phyloP scores from a whole-genome alignment of 2,113 vertebrate genomes.

The Nycticryphes semicollaris region DNA sequence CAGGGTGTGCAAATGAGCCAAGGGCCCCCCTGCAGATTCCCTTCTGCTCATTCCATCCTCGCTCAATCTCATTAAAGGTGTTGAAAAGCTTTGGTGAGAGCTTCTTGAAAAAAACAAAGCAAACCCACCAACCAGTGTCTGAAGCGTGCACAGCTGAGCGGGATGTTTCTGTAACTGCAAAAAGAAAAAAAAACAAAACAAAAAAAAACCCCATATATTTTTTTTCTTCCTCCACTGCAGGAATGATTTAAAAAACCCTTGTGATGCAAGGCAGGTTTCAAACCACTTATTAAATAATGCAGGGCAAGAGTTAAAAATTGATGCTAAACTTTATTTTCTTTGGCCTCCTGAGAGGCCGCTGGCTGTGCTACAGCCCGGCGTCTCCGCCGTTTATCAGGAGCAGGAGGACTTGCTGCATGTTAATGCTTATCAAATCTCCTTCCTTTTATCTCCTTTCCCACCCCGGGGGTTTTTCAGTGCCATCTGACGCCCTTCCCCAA shows the following conservation, averaged over 20 bases:
- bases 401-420: not conserved
- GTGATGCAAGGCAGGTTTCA: not conserved
- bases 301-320: slow-evolving; percentile 32
- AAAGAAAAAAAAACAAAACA: not conserved
- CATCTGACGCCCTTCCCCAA: not conserved
- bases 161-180: not conserved
- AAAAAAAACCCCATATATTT: too few relatives aligned
- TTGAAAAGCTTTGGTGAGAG: not conserved
- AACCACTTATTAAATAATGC: slow-evolving; percentile 52
- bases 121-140: not conserved
- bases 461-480: not conserved
- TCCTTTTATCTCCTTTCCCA: not conserved
- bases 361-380: not conserved
- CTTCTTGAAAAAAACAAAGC: not conserved
- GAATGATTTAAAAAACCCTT: not conserved
- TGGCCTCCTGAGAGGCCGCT: not conserved
- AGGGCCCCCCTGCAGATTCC: too few relatives aligned
- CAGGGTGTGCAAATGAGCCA: not conserved
- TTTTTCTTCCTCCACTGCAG: not conserved
- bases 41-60: not conserved
- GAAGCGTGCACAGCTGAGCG: not conserved
- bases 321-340: slow-evolving; percentile 39
- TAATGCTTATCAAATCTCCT: not conserved
- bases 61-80: not conserved
- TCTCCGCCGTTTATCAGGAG: not conserved